Percentiles rank a stretch among this genome's conserved stretches.
phyloP scores from a whole-genome alignment of 2,797 vertebrate genomes.

The Macrochelys suwanniensis region DNA sequence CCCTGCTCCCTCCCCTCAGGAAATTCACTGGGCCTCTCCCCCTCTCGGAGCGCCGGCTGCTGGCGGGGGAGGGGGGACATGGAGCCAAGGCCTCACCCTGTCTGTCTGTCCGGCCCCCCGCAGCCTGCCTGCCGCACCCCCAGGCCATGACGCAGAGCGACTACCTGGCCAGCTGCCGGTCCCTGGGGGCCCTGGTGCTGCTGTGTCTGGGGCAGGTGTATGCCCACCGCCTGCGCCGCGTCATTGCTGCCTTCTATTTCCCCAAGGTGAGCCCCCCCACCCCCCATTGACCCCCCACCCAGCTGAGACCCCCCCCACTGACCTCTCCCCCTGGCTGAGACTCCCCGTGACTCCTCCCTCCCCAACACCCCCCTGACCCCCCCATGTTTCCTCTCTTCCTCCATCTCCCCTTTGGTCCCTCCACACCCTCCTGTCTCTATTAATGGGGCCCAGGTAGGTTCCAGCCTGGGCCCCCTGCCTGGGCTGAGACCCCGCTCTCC shows the following conservation, averaged over 20 bases:
- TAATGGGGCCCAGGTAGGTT: not conserved
- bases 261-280: conserved; percentile 82
- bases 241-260: conserved; percentile 86
- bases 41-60: no score
- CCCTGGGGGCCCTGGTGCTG: conserved; percentile 72
- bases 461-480: not conserved
- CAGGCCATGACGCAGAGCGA: conserved; percentile 59
- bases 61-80: not conserved
- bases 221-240: conserved; percentile 85
- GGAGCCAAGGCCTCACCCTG: not conserved
- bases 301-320: no score
- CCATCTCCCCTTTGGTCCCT: not conserved
- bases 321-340: not conserved
- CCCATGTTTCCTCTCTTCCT: rapidly evolving
- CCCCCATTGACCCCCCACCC: not conserved
- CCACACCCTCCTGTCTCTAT: not conserved
- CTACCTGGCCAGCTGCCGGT: conserved; percentile 76
- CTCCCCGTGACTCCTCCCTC: not conserved
- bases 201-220: conserved; percentile 88
- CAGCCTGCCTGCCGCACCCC: conserved; percentile 77
- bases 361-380: no score
- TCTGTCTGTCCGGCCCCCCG: not conserved
- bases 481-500: no score
- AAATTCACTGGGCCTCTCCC: not conserved
- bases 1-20: no score